Base-by-base conservation (phyloP, 2,888 invertebrate genomes). In the Eurytoma californica region DNA sequence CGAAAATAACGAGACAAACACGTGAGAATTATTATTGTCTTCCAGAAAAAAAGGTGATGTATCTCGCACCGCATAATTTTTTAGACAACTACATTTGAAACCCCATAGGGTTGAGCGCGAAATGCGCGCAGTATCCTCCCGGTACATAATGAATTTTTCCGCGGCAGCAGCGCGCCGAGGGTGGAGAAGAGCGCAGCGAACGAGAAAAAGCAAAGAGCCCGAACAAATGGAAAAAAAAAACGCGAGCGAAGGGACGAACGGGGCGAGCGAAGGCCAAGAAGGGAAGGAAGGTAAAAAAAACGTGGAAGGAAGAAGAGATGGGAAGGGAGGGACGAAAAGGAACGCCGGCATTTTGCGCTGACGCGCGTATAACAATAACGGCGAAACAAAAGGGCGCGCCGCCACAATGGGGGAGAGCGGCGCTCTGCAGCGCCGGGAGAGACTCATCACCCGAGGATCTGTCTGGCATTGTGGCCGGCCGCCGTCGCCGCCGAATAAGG, bases 291-390 rank as follows among this genome's bases (percentile, higher is more conserved):
- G 55, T 65, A 28, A 20, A 24, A 20, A 58, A 76, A 61, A 49
- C n/a, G n/a, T n/a, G 20, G 39, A 55, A 16, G 30, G 16, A 13
- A n/a, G n/a, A 53, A 60, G 14, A 65, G 24, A 14, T 24, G 30
- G 51, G 28, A 18, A 28, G 18, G 28, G 63, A 49, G 77, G 53
- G n/a, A 47, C 16, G 75, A 78, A 78, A 78, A 73, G 69, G 78
- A 73, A 58, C 69, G 51, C 65, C 67, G 63, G 67, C 65, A 73
- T 79, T 79, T 79, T 66, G 77, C 67, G 67, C 77, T 78, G 77
- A 72, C 77, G 65, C 74, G 79, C 75, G 68, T 60, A 73, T 76
- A 80, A 80, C 76, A 80, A 73, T 80, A 77, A 80, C 77, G 57
- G 20, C 39, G 65, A 79, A 74, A 79, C 79, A 79, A 79, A 79